Conservation (phyloP, 1,140 invertebrate genomes). For the Dermatophagoides farinae region DNA sequence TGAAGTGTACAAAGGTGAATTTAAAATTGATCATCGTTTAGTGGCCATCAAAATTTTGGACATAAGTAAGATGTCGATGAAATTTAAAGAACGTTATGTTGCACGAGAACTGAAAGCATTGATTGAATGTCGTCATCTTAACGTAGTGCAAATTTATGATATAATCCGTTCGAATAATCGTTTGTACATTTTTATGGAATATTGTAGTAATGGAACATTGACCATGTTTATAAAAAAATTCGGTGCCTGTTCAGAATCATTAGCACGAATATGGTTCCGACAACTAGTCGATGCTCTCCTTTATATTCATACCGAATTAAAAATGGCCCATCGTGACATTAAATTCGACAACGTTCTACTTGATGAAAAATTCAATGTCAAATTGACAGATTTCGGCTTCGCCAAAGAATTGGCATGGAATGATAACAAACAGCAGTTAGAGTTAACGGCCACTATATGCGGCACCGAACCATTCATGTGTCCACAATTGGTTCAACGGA, state of each 20-base stretch:
- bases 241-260: not conserved
- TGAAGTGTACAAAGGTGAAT: constrained; percentile 11
- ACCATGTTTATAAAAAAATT: not conserved
- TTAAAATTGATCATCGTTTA: constrained; percentile 3
- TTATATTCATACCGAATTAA: constrained; percentile 6
- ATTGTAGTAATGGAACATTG: not conserved
- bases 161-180: constrained; percentile 6
- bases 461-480: constrained; percentile 5
- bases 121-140: constrained; percentile 4
- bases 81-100: constrained; percentile 7
- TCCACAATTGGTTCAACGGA: not conserved
- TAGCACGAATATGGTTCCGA: constrained; percentile 10
- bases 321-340: constrained; percentile 12
- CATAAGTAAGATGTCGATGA: not conserved
- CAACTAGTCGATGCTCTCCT: not conserved
- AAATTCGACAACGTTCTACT: constrained; percentile 13
- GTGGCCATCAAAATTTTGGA: constrained; percentile 11
- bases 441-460: constrained; percentile 6
- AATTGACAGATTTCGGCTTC: constrained; percentile 14
- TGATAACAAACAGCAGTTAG: not conserved
- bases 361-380: not conserved
- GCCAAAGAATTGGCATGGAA: not conserved
- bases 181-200: constrained; percentile 14
- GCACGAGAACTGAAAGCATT: constrained; percentile 9
- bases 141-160: constrained; percentile 9